A percentile compares a stretch with the other conserved stretches of the same genome.
Evolutionary conservation across 2,888 invertebrate genomes (phyloP).

Genomic region (Serripes groenlandicus): DNA sequence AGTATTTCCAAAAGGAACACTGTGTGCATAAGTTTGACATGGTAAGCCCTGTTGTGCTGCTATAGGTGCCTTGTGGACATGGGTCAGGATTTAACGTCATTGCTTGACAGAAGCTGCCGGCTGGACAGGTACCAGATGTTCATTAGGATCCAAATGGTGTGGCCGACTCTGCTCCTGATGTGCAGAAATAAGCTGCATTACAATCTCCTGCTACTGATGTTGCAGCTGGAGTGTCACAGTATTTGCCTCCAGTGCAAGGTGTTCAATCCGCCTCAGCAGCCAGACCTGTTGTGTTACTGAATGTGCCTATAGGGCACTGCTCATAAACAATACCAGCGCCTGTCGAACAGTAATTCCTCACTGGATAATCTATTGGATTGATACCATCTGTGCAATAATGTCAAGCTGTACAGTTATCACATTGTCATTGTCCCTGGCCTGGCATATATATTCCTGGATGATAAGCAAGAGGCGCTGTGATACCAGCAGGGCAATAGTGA

Average conservation of each 20-base stretch:
- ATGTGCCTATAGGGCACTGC: conserved; percentile 83
- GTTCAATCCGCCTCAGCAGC: conserved; percentile 80
- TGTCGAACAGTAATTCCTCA: conserved; percentile 83
- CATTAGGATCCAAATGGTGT: conserved; percentile 78
- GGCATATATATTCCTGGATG: conserved; percentile 78
- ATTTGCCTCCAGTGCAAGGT: conserved; percentile 82
- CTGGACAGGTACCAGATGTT: conserved; percentile 81
- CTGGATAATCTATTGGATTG: conserved; percentile 78
- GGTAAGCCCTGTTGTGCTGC: conserved; percentile 79
- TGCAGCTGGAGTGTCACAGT: conserved; percentile 78
- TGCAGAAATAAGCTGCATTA: conserved; percentile 80
- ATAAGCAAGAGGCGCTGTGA: conserved; percentile 76
- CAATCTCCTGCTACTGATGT: conserved; percentile 78
- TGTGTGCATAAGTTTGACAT: conserved; percentile 65
- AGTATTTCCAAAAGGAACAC: conserved; percentile 79
- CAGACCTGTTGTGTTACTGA: conserved; percentile 75
- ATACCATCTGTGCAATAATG: conserved; percentile 79
- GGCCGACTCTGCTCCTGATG: conserved; percentile 77
- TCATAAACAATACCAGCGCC: conserved; percentile 82
- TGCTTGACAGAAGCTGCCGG: conserved; percentile 80
- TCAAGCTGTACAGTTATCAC: conserved; percentile 81
- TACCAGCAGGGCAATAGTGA: conserved; percentile 83
- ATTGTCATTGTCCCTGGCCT: conserved; percentile 70
- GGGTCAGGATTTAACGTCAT: conserved; percentile 75
- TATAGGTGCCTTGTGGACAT: conserved; percentile 81